A percentile compares a stretch with the other conserved stretches of the same genome.
Conservation (phyloP, 2,113 vertebrate species). For the Asarcornis scutulata region DNA sequence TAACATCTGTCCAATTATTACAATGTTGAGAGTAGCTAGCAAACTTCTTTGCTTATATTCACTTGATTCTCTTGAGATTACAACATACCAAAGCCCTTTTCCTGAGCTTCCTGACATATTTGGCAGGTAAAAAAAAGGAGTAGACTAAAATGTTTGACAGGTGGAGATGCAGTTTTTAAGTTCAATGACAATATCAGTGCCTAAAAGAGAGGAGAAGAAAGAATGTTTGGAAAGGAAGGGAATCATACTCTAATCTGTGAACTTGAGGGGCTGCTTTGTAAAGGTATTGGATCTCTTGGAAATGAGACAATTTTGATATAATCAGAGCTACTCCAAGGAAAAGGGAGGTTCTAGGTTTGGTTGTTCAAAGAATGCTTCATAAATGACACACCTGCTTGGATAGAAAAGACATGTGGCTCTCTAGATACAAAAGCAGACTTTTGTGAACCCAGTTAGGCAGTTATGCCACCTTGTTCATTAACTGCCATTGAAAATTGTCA, state of each 20-base stretch:
- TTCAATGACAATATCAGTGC: background rate
- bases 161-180: background rate
- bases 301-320: background rate
- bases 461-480: background rate
- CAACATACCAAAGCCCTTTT: background rate
- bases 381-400: background rate
- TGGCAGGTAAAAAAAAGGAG: background rate
- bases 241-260: background rate
- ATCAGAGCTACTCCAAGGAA: background rate
- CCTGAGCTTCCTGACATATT: background rate
- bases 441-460: background rate
- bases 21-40: background rate
- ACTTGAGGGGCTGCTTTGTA: background rate
- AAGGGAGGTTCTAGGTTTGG: background rate
- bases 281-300: background rate
- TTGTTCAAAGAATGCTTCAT: background rate
- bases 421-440: background rate
- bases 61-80: background rate
- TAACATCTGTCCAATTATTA: background rate
- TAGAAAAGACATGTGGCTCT: background rate
- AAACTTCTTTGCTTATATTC: background rate
- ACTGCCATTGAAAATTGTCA: background rate
- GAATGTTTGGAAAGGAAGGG: background rate
- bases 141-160: background rate
- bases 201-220: background rate